A percentile compares a stretch with the other conserved stretches of the same genome.
phyloP scores from a whole-genome alignment of 2,797 vertebrate genomes.

The Poecilia picta region DNA sequence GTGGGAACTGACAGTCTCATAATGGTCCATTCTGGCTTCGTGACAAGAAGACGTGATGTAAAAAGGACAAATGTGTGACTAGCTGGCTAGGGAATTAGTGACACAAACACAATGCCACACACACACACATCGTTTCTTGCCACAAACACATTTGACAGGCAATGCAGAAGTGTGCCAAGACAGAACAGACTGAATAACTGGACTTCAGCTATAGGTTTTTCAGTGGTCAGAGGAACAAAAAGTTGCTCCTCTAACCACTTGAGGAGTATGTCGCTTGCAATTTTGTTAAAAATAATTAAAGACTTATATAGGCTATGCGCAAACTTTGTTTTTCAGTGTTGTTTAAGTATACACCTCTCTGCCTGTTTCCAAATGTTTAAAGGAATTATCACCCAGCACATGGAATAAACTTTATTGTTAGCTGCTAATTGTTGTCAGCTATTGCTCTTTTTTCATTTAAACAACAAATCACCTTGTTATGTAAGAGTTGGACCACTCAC shows the following conservation, averaged over 20 bases:
- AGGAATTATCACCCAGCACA: neutral
- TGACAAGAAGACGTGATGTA: neutral
- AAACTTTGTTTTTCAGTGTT: neutral
- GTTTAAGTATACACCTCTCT: neutral
- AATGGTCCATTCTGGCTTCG: neutral
- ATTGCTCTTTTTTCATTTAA: neutral
- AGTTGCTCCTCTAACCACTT: too few species aligned
- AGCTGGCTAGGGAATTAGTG: neutral
- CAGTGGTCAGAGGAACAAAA: neutral
- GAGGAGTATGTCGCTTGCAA: neutral
- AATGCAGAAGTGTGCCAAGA: neutral
- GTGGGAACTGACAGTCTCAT: neutral
- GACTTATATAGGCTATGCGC: neutral
- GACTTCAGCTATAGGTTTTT: neutral
- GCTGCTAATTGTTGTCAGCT: neutral
- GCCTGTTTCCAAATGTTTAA: neutral
- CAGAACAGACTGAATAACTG: neutral
- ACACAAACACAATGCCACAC: neutral
- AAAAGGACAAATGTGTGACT: neutral
- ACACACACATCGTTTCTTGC: neutral
- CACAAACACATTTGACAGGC: neutral
- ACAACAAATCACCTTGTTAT: neutral
- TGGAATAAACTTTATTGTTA: neutral
- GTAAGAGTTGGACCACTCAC: neutral
- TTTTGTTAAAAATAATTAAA: neutral